A percentile compares a stretch with the other conserved stretches of the same genome.
These are phyloP conservation scores for Encarsia formosa DNA, from an alignment of 2,888 invertebrate species.

Conservation along the genomic window DNA sequence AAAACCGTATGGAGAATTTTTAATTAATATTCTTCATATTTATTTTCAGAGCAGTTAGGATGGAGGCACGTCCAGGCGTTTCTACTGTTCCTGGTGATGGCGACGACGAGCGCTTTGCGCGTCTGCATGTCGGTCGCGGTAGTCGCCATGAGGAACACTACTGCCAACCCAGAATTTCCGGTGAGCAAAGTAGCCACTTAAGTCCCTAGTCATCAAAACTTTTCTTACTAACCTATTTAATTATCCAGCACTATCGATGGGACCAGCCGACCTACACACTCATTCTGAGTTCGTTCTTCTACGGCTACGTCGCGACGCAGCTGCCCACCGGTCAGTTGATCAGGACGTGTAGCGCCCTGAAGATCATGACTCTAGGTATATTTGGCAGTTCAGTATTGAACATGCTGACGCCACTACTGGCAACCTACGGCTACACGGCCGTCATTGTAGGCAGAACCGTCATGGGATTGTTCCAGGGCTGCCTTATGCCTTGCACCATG, in stretches of 20 bases:
- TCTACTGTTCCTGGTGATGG: conserved; percentile 59
- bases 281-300: conserved; percentile 66
- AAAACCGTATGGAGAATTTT: too few species aligned
- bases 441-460: conserved; percentile 65
- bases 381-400: conserved; percentile 50
- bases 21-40: too few species aligned
- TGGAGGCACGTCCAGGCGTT: conserved; percentile 61
- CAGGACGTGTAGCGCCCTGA: conserved; percentile 55
- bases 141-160: conserved; percentile 66
- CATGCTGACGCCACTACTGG: conserved; percentile 52
- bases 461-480: conserved; percentile 72
- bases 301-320: conserved; percentile 73
- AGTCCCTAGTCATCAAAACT: too few species aligned
- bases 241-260: conserved; percentile 59
- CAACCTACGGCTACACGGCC: conserved; percentile 57
- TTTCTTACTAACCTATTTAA: too few species aligned
- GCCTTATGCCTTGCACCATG: conserved; percentile 68
- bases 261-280: conserved; percentile 55
- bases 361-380: conserved; percentile 38
- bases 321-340: conserved; percentile 63
- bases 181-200: too few species aligned
- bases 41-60: too few species aligned
- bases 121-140: conserved; percentile 68
- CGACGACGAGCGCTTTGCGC: conserved; percentile 61
- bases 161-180: conserved; percentile 48